Evolutionary conservation across 2,797 vertebrate species (phyloP), one percentile per base, ranked within the genome.

Genomic region (Eulemur mongoz): DNA sequence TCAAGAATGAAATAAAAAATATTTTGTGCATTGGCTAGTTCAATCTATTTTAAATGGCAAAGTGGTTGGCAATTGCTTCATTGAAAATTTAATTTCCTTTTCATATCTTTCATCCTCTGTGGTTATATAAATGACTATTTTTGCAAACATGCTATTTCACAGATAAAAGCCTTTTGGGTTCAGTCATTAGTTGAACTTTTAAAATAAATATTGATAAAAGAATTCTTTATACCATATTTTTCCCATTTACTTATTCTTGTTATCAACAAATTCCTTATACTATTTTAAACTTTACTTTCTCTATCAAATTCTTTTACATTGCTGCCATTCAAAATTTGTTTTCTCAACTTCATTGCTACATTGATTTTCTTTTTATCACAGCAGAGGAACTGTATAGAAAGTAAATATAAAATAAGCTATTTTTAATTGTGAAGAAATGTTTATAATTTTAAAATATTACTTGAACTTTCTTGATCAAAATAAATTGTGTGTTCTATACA

Each of bases 81-180:
- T 32, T 86, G 59, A 88, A 97, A 92, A 95, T 97, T 97, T 96
- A 95, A 97, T 97, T 97, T 98, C 40, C 54, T 27, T 97, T 80
- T 89, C 73, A 81, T 97, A 89, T 82, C 52, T 96, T 97, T 96
- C 45, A 75, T 96, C 84, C 52, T 94, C 76, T 92, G 43, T 92
- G 69, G 38, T 82, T 95, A 73, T 81, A 81, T 92, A 89, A 97
- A 95, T 70, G 76, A 72, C 57, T 61, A 1, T 76, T 85, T 75
- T 80, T 85, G 43, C 86, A 94, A 82, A 91, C 81, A 73, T 85
- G 67, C 85, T 87, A 96, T 97, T n/a, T 57, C 43, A 75, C 40
- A 80, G 92, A 95, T 96, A 79, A 73, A 97, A 96, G 91, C 17
- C 52, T 50, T 94, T 32, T 90, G 67, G 35, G 23, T 70, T 78